phyloP scores from a whole-genome alignment of 2,797 vertebrate species.

The Galagoides demidoff region DNA sequence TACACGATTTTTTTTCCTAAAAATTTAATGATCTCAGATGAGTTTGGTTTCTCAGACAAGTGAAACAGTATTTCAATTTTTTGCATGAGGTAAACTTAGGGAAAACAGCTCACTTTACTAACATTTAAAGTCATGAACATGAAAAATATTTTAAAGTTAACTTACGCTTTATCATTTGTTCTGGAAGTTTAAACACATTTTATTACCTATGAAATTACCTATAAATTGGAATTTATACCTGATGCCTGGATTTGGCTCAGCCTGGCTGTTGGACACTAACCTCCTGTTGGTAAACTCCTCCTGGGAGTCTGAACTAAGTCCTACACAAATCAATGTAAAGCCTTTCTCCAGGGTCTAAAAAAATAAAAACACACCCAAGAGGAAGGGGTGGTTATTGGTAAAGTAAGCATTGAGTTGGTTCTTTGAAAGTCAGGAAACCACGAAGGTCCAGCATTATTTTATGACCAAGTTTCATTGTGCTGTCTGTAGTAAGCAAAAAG shows the following conservation, averaged over 20 bases:
- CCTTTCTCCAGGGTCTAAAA: background rate
- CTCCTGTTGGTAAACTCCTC: background rate
- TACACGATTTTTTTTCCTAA: background rate
- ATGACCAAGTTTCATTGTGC: background rate
- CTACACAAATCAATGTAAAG: background rate
- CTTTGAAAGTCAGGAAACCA: background rate
- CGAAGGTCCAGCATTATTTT: background rate
- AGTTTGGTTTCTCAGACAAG: slow-evolving; percentile 19
- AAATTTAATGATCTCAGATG: slow-evolving; percentile 1
- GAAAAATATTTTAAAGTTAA: slow-evolving; percentile 2
- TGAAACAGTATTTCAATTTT: slow-evolving; percentile 44
- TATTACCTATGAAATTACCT: background rate
- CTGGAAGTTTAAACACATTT: background rate
- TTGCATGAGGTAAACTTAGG: slow-evolving; percentile 29
- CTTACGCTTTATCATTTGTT: background rate
- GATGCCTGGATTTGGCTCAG: background rate
- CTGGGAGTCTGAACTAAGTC: background rate
- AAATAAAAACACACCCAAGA: slow-evolving; percentile 8
- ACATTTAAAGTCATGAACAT: background rate
- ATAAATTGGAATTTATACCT: background rate
- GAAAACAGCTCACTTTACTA: background rate
- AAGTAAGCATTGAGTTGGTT: background rate
- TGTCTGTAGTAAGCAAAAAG: slow-evolving; percentile 26
- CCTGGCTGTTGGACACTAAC: background rate
- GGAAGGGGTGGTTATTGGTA: background rate